These are phyloP conservation scores for Tetramorium parvispinum DNA, from an alignment of 1,140 invertebrate genomes.

Conservation along the genomic window DNA sequence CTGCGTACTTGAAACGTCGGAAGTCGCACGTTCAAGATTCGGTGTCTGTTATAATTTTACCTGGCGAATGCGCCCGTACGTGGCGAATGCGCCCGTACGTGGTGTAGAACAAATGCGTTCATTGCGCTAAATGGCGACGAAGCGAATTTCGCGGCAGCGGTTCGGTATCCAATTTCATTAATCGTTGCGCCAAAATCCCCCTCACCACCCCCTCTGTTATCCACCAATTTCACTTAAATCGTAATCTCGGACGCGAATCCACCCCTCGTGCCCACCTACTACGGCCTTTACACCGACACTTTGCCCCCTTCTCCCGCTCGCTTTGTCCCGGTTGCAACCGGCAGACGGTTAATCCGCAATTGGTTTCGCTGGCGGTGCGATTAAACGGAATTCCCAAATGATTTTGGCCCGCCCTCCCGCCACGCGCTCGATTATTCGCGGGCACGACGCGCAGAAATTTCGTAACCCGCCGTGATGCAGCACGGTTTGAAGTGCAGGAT, in stretches of 20 bases:
- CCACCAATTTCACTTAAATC: slow-evolving; percentile 72
- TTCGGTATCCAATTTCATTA: slow-evolving; percentile 73
- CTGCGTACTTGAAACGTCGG: not conserved
- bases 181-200: slow-evolving; percentile 65
- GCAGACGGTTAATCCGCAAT: slow-evolving; percentile 69
- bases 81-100: not conserved
- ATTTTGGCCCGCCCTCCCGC: slow-evolving; percentile 30
- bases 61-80: not conserved
- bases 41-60: not conserved
- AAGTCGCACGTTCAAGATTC: not conserved
- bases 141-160: slow-evolving; percentile 57
- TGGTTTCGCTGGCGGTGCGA: slow-evolving; percentile 62
- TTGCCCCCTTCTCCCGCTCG: slow-evolving; percentile 9
- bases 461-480: not conserved
- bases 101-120: slow-evolving; percentile 8
- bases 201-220: slow-evolving; percentile 23
- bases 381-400: slow-evolving; percentile 65
- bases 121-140: slow-evolving; percentile 45
- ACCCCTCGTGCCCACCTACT: slow-evolving; percentile 4
- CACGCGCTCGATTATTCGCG: slow-evolving; percentile 39
- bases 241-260: slow-evolving; percentile 70
- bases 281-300: slow-evolving; percentile 46
- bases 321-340: slow-evolving; percentile 61
- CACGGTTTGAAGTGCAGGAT: not conserved
- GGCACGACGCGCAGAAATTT: slow-evolving; percentile 34